Base-by-base conservation (phyloP, 2,113 vertebrate species). In the Nerophis lumbriciformis region DNA sequence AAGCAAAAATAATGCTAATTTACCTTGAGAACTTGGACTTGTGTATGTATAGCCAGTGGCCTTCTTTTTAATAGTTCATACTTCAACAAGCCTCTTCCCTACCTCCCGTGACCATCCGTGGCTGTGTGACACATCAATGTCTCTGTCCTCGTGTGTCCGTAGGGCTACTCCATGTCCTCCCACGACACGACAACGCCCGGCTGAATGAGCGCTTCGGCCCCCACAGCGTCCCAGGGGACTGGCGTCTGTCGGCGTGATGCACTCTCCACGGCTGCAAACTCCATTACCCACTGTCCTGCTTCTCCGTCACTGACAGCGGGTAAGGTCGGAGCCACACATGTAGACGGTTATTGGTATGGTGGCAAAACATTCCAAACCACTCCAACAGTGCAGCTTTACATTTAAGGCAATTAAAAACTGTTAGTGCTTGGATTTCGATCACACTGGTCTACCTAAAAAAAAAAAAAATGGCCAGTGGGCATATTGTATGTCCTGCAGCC, bases 171-270 rank as follows among this genome's bases (percentile, higher is more conserved):
- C 56, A 55, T 67, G 69, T 63, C 77, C 78, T 76, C 78, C 72
- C 68, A 83, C 66, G 39, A 68, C 60, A 64, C 57, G 78, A 62
- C 71, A 63, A 52, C 71, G 71, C 78, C 68, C 80, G 75, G 60
- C 28, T 28, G 79, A 88, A 80, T 76, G 78, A 88, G 76, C 56
- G 68, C 68, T 78, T 80, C 79, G 73, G 61, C 79, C 78, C 75
- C 74, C 73, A 60, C 73, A 6, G 76, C 65, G 72, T 85, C 80
- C 63, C 37, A 66, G 66, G 73, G 85, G 76, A 71, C 75, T 16
- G 68, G 66, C 71, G 73, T 85, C 76, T 85, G 82, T 86, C 87
- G 83, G 65, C 45, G 70, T 83, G 80, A 84, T 81, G 76, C 83
- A 81, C 83, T 83, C 63, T 69, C 71, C 1, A 70, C 81, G 62